Evolutionary conservation across 2,113 vertebrate species (phyloP), one percentile per base, ranked within the genome.

Genomic region (Protomyctophum bolini): DNA sequence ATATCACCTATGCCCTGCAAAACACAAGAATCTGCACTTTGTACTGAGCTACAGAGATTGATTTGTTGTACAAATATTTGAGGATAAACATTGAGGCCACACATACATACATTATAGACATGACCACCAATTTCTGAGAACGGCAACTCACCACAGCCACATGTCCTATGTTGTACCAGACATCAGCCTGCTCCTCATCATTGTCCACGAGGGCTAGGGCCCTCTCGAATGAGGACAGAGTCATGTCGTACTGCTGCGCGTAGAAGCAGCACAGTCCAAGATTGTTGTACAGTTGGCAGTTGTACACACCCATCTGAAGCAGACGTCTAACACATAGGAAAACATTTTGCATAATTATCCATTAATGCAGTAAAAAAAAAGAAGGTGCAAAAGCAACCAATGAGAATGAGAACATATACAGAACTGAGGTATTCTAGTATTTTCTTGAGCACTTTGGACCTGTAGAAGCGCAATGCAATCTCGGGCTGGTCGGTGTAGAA

Each of bases 181-280:
- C 94, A 46, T 99, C 97, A 6, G 97, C 96, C 80, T 93, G 88
- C 73, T 98, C 97, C 62, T 96, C 95, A 70, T 98, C 97, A 4
- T 88, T 95, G 82, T 94, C 91, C 58, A 93, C 95, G 88, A 99
- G 88, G 62, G 95, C 93, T 55, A 97, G 90, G 54, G 97, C 96
- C 49, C 97, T 93, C 82, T 99, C 97, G 83, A 99, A 98, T 0
- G 96, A 98, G 62, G 94, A 96, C 41, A 99, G 92, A 7, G 95
- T 96, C 97, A 99, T 97, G 79, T 99, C 98, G 8, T 98, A 99
- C 85, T 99, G 98, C 92, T 99, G 97, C 52, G 97, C 97, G 14
- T 96, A 98, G 89, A 98, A 99, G 91, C 98, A 99, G 80, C 97
- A 98, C 75, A 99, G 92, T 11, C 97, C 97, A 88, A 99, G 92